These are phyloP conservation scores for Caenorhabditis sp. DNA, from an alignment of 2,888 invertebrate species.

Conservation along the genomic window DNA sequence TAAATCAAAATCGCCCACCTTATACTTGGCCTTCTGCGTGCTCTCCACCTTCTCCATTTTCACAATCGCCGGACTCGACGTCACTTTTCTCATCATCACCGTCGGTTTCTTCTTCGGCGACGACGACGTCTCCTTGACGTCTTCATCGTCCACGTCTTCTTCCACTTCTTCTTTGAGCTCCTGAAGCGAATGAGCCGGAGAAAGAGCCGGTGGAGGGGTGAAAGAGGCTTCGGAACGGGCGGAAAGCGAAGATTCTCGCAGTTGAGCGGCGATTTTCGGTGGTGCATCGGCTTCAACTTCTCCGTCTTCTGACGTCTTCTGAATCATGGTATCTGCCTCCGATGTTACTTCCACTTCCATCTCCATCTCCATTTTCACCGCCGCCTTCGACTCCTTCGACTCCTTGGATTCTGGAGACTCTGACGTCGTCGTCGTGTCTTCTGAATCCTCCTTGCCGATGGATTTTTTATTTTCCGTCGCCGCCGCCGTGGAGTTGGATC, in stretches of 20 bases:
- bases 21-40: slow-evolving; percentile 27
- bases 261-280: not conserved
- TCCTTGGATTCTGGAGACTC: not conserved
- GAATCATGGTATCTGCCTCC: no score
- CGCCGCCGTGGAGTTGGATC: slow-evolving; percentile 5
- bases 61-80: slow-evolving; percentile 4
- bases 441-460: not conserved
- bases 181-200: slow-evolving; percentile 48
- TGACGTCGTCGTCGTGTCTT: slow-evolving; percentile 10
- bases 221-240: not conserved
- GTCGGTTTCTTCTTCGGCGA: not conserved
- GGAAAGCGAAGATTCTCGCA: not conserved
- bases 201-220: slow-evolving; percentile 38
- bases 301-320: no score
- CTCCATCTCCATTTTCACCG: no score
- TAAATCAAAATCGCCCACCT: no score
- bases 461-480: not conserved
- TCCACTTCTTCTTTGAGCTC: slow-evolving; percentile 3
- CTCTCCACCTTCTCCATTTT: not conserved
- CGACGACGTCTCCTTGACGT: not conserved
- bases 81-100: not conserved
- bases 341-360: slow-evolving; percentile 9
- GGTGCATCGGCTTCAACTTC: not conserved
- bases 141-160: slow-evolving; percentile 16
- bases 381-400: not conserved